Conservation (phyloP, 2,113 vertebrate genomes). For the Tamias sibiricus region DNA sequence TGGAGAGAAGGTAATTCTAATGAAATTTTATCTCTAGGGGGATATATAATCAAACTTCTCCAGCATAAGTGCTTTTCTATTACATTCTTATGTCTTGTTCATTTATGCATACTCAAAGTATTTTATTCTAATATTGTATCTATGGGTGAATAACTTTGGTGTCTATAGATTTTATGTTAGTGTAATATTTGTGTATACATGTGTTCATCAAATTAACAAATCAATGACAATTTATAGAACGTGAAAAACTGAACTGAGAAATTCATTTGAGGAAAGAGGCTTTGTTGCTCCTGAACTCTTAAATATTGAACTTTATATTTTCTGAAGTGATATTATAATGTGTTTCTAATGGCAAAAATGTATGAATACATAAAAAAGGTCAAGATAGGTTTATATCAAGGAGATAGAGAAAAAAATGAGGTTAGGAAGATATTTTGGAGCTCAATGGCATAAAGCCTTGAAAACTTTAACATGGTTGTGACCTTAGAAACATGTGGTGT, state of each 20-base stretch:
- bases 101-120: conserved; percentile 12
- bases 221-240: conserved; percentile 35
- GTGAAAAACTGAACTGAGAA: conserved; percentile 10
- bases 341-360: conserved; percentile 35
- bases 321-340: not conserved
- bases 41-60: not conserved
- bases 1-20: conserved; percentile 25
- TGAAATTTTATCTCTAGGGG: conserved; percentile 37
- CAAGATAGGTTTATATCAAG: not conserved
- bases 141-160: not conserved
- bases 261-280: not conserved
- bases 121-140: conserved; percentile 42
- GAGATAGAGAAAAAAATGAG: not conserved
- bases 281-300: not conserved
- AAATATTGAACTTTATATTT: not conserved
- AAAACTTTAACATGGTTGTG: not conserved
- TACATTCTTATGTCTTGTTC: conserved; percentile 6
- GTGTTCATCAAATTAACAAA: conserved; percentile 50
- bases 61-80: conserved; percentile 25
- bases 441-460: not conserved
- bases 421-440: not conserved
- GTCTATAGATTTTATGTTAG: not conserved
- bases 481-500: not conserved
- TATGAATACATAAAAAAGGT: not conserved
- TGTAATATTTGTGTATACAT: conserved; percentile 39